These are phyloP conservation scores for Ophion obscuratus DNA, from an alignment of 2,888 invertebrate genomes.

Conservation along the genomic window DNA sequence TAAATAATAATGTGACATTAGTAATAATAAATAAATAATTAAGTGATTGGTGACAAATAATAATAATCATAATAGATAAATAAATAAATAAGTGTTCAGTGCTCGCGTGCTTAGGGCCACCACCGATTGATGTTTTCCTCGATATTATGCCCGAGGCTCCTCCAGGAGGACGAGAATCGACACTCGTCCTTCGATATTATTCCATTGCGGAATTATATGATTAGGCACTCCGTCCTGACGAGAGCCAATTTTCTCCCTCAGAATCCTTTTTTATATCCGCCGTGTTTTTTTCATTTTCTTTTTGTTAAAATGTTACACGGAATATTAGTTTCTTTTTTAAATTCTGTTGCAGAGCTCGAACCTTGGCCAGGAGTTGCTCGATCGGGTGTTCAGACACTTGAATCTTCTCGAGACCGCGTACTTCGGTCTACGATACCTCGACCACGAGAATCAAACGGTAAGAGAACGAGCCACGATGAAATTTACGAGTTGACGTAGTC, in stretches of 20 bases:
- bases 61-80: too few relatives aligned
- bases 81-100: not conserved
- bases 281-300: too few relatives aligned
- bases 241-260: too few relatives aligned
- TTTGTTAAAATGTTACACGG: too few relatives aligned
- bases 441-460: constrained; percentile 97
- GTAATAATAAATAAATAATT: too few relatives aligned
- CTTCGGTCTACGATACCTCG: constrained; percentile 97
- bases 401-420: constrained; percentile 98
- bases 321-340: not conserved
- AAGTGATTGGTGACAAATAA: not conserved
- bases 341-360: constrained; percentile 92
- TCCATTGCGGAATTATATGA: not conserved
- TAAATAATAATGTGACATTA: too few relatives aligned
- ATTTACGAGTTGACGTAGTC: not conserved
- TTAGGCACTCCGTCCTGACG: not conserved
- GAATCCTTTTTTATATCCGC: too few relatives aligned
- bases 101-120: constrained; percentile 29
- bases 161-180: constrained; percentile 17
- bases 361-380: constrained; percentile 94
- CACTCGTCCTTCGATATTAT: not conserved
- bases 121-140: constrained; percentile 53
- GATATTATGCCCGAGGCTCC: constrained; percentile 29
- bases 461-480: constrained; percentile 79
- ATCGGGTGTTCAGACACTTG: constrained; percentile 96